phyloP scores from a whole-genome alignment of 2,113 vertebrate species.

The Chamaea fasciata region DNA sequence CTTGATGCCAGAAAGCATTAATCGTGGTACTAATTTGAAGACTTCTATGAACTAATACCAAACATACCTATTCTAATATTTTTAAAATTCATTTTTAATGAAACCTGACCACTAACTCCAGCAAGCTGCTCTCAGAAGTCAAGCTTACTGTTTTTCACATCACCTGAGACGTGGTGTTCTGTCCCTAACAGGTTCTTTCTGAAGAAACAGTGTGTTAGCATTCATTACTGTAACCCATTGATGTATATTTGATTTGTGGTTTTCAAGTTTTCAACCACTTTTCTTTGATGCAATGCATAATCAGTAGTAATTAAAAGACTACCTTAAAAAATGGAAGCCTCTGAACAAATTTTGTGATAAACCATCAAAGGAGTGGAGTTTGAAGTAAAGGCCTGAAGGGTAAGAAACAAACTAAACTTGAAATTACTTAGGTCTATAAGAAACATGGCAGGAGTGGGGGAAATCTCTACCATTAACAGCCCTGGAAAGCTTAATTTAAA shows the following conservation, averaged over 20 bases:
- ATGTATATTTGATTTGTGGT: conserved; percentile 65
- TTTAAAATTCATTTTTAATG: background rate
- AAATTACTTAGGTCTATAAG: background rate
- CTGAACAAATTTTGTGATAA: conserved; percentile 46
- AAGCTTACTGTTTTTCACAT: background rate
- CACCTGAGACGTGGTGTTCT: background rate
- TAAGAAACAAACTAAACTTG: conserved; percentile 15
- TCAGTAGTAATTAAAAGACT: conserved; percentile 24
- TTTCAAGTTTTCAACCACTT: conserved; percentile 60
- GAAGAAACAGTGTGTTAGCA: conserved; percentile 38
- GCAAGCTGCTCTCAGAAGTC: background rate
- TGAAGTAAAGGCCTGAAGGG: conserved; percentile 11
- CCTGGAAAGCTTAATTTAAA: background rate
- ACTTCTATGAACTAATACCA: background rate
- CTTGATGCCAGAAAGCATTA: background rate
- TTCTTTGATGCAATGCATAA: conserved; percentile 53
- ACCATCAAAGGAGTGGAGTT: background rate
- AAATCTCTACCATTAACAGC: background rate
- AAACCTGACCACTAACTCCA: background rate
- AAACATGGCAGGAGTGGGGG: background rate
- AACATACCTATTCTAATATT: background rate
- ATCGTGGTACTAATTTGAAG: background rate
- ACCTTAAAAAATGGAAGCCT: conserved; percentile 26
- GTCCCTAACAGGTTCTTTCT: conserved; percentile 16
- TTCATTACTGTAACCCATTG: conserved; percentile 51